Percentiles rank a stretch among this genome's conserved stretches.
Evolutionary conservation across 2,113 vertebrate genomes (phyloP).

Genomic region (Solea senegalensis): DNA sequence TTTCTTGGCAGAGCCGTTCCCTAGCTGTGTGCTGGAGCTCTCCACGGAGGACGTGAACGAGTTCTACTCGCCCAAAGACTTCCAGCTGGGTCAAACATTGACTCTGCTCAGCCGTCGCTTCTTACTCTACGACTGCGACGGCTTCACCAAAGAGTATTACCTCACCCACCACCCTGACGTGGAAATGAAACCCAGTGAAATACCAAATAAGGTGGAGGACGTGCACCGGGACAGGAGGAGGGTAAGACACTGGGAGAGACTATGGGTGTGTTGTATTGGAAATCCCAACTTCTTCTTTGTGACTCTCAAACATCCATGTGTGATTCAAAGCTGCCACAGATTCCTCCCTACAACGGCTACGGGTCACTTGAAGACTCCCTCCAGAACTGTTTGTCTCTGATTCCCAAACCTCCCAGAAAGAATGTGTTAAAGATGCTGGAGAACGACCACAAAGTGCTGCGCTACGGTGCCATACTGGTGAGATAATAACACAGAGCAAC

Average conservation of each 20-base stretch:
- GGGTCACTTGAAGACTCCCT: conserved; percentile 91
- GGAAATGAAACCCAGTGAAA: conserved; percentile 77
- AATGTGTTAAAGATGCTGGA: conserved; percentile 88
- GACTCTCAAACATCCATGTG: background rate
- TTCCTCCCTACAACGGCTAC: conserved; percentile 94
- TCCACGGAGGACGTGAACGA: conserved; percentile 89
- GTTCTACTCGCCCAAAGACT: conserved; percentile 90
- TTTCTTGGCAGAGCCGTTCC: conserved; percentile 84
- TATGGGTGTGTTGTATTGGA: background rate
- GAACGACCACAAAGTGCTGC: conserved; percentile 86
- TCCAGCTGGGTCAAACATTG: conserved; percentile 85
- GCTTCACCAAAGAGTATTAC: conserved; percentile 88
- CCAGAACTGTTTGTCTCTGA: conserved; percentile 90
- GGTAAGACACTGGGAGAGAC: conserved; percentile 46
- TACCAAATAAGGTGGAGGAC: conserved; percentile 59
- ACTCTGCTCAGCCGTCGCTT: conserved; percentile 88
- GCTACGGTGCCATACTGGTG: conserved; percentile 87
- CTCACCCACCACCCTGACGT: conserved; percentile 83
- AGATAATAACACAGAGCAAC: conserved; percentile 49
- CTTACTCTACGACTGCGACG: conserved; percentile 89
- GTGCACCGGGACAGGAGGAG: conserved; percentile 18
- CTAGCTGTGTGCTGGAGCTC: conserved; percentile 89
- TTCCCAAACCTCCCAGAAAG: conserved; percentile 87
- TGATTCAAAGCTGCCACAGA: conserved; percentile 70
- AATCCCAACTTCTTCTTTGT: background rate